A percentile compares a stretch with the other conserved stretches of the same genome.
phyloP scores from a whole-genome alignment of 2,113 vertebrate species.

The Orthonyx spaldingii region DNA sequence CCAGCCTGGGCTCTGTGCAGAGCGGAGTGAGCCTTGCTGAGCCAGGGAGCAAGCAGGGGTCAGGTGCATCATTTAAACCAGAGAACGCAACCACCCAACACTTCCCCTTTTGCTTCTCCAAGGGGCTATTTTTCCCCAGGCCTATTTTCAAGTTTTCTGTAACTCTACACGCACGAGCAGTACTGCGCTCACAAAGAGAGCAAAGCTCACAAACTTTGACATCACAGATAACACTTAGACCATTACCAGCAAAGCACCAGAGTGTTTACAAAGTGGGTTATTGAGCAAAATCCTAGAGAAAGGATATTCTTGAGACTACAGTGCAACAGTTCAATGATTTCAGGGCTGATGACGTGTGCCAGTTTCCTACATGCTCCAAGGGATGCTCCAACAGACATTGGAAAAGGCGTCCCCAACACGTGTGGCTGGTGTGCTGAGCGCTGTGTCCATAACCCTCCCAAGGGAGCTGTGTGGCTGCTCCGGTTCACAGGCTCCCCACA shows the following conservation, averaged over 20 bases:
- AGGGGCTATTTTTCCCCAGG: neutral
- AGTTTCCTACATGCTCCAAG: fast-evolving
- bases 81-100: neutral
- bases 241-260: neutral
- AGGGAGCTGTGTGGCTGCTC: neutral
- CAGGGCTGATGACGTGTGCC: fast-evolving
- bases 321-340: neutral
- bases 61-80: neutral
- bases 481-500: fast-evolving
- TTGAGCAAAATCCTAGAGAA: neutral
- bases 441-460: fast-evolving
- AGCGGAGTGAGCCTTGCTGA: neutral
- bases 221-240: neutral
- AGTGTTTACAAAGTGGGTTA: neutral
- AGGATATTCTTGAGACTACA: neutral
- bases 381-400: fast-evolving
- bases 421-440: neutral
- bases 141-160: neutral
- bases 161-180: neutral
- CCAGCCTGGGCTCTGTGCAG: neutral
- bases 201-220: neutral
- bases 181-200: neutral
- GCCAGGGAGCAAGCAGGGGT: neutral
- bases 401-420: fast-evolving
- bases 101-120: neutral